These are phyloP conservation scores for Melanchra persicariae DNA, from an alignment of 2,888 invertebrate species.

Conservation along the genomic window DNA sequence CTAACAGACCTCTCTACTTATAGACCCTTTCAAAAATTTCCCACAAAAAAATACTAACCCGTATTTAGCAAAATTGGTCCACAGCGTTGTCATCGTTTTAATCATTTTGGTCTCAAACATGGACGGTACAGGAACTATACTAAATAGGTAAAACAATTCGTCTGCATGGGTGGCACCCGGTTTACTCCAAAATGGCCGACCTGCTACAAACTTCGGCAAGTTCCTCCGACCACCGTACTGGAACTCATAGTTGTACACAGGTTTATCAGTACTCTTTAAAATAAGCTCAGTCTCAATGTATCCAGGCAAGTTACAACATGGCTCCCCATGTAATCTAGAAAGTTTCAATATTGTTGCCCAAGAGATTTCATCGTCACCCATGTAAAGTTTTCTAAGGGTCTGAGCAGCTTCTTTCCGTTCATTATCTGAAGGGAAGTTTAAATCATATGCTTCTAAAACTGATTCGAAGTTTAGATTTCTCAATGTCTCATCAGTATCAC, in stretches of 20 bases:
- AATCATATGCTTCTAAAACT: constrained; percentile 7
- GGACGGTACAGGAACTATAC: constrained; percentile 7
- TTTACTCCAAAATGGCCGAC: constrained; percentile 22
- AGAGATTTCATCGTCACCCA: constrained; percentile 41
- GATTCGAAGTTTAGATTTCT: constrained; percentile 14
- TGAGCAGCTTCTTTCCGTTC: constrained; percentile 8
- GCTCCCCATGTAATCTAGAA: constrained; percentile 43
- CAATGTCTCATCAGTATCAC: constrained; percentile 17
- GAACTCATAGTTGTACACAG: constrained; percentile 62
- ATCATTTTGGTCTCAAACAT: constrained; percentile 58
- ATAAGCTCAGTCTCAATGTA: constrained; percentile 37
- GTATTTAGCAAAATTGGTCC: constrained; percentile 66
- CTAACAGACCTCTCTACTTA: no score
- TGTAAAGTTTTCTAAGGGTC: constrained; percentile 23
- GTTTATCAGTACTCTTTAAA: constrained; percentile 34
- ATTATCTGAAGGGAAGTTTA: constrained; percentile 31
- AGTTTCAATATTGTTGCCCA: constrained; percentile 35
- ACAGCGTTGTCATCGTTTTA: constrained; percentile 56
- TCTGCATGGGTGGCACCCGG: constrained; percentile 40
- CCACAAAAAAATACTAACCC: constrained; percentile 44
- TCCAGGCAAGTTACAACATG: constrained; percentile 34
- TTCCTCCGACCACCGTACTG: constrained; percentile 38
- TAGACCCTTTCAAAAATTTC: no score
- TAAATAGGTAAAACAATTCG: constrained; percentile 37
- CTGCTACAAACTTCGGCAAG: constrained; percentile 14